Evolutionary conservation across 2,888 invertebrate species (phyloP).

Genomic region (Corbicula japonica): DNA sequence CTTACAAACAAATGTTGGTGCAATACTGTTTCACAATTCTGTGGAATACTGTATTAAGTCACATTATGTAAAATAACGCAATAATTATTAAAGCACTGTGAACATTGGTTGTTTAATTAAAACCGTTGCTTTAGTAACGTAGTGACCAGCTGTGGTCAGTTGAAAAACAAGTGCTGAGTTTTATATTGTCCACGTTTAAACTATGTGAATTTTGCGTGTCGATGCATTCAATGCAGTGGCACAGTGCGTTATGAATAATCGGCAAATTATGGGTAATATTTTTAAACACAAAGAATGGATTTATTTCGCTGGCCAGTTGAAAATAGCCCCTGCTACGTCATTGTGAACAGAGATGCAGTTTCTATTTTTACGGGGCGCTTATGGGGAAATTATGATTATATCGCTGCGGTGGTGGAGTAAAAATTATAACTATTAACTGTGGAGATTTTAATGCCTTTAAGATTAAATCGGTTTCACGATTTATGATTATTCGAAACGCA

Average conservation of each 20-base stretch:
- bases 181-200: slow-evolving; percentile 16
- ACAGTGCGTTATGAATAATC: slow-evolving; percentile 64
- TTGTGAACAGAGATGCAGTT: slow-evolving; percentile 36
- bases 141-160: slow-evolving; percentile 26
- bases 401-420: no score
- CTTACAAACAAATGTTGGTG: no score
- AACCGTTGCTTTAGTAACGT: slow-evolving; percentile 26
- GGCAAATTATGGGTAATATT: slow-evolving; percentile 67
- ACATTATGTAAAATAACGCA: no score
- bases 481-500: no score
- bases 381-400: slow-evolving; percentile 36
- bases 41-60: no score
- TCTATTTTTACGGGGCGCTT: slow-evolving; percentile 27
- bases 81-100: no score
- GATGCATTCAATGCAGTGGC: slow-evolving; percentile 41
- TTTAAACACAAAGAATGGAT: slow-evolving; percentile 62
- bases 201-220: slow-evolving; percentile 20
- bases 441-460: no score
- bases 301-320: slow-evolving; percentile 60
- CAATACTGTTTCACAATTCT: no score
- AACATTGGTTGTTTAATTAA: slow-evolving; percentile 29
- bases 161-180: slow-evolving; percentile 25
- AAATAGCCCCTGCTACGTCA: slow-evolving; percentile 67
- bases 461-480: no score
- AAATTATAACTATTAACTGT: no score